Conservation (phyloP, 2,888 invertebrate species). For the Colostygia pectinataria region DNA sequence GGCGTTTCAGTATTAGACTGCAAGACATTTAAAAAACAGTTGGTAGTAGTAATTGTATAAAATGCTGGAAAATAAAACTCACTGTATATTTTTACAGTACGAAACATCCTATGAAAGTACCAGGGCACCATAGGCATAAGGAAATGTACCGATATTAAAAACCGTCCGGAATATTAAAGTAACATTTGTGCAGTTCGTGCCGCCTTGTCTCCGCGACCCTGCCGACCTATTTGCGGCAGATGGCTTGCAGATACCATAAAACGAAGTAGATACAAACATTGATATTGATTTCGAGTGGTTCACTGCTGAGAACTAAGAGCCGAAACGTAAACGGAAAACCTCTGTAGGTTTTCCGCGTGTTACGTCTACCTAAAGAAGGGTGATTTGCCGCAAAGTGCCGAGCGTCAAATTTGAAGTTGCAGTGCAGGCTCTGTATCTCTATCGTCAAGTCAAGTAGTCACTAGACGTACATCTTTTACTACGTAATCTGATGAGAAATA, state of each 20-base stretch:
- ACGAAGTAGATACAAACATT: slow-evolving; percentile 16
- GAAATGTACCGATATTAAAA: slow-evolving; percentile 24
- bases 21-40: no score
- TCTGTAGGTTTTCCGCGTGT: not conserved
- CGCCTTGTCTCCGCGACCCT: slow-evolving; percentile 5
- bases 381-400: no score
- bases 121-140: slow-evolving; percentile 7
- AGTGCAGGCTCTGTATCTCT: no score
- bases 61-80: not conserved
- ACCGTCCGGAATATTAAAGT: slow-evolving; percentile 18
- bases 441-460: no score
- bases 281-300: slow-evolving; percentile 19
- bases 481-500: no score
- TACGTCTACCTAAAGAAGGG: not conserved
- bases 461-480: no score
- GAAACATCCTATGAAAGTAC: slow-evolving; percentile 3
- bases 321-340: not conserved
- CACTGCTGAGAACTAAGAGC: not conserved
- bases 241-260: slow-evolving; percentile 30
- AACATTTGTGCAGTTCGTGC: slow-evolving; percentile 23
- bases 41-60: no score
- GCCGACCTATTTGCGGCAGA: slow-evolving; percentile 26
- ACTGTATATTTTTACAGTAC: not conserved
- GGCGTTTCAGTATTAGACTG: no score
- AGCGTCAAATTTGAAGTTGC: no score